These are phyloP conservation scores for Rhynchopsitta pachyrhyncha DNA, from an alignment of 2,113 vertebrate genomes.

Conservation along the genomic window DNA sequence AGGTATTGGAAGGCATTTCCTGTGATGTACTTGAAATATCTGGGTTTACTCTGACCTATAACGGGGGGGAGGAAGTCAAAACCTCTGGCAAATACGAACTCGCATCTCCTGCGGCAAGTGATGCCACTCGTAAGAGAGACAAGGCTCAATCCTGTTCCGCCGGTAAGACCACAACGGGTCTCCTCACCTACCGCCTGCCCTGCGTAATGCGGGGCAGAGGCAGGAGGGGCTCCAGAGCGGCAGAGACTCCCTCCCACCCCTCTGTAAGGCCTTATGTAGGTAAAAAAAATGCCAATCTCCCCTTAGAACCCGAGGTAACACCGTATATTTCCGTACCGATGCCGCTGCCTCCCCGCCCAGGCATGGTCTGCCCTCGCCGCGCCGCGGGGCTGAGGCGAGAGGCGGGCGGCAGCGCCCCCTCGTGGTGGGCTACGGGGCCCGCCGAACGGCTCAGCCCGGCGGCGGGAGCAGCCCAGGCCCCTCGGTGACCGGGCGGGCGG, in stretches of 20 bases:
- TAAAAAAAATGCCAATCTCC: no score
- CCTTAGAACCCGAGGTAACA: no score
- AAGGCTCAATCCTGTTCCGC: accelerated
- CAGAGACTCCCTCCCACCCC: not conserved
- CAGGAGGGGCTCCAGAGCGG: not conserved
- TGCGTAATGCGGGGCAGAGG: not conserved
- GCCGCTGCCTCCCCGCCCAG: not conserved
- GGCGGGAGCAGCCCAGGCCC: no score
- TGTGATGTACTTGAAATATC: not conserved
- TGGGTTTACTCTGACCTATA: not conserved
- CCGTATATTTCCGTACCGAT: accelerated
- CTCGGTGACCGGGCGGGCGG: not conserved
- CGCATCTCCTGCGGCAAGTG: accelerated
- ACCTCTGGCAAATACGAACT: not conserved
- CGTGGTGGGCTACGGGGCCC: not conserved
- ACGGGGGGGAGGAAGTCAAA: accelerated
- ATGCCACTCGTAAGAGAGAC: accelerated
- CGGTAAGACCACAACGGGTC: not conserved
- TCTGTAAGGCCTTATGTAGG: not conserved
- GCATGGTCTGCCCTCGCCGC: not conserved
- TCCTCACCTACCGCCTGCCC: not conserved
- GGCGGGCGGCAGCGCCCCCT: not conserved
- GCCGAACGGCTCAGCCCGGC: not conserved
- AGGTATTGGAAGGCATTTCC: not conserved
- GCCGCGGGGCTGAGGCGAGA: not conserved